Base-by-base conservation (phyloP, 2,888 invertebrate genomes). In the Seira ritae region DNA sequence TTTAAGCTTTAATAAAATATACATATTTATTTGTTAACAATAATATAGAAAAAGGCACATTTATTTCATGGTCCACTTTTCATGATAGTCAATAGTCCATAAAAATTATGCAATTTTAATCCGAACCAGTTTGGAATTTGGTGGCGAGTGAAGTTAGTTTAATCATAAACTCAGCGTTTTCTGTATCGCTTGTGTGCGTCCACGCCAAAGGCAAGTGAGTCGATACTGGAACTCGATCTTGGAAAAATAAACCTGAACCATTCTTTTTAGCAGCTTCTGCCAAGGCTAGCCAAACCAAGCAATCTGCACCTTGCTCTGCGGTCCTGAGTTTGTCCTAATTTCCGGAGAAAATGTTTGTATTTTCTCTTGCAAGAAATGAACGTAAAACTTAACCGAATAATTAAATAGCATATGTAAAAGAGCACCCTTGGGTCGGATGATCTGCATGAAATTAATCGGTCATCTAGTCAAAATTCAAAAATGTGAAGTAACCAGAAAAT, bases 331-430 rank as follows among this genome's bases (percentile, higher is more conserved):
- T 88, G 31, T 90, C 89, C 84, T 86, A 42, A 22, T 91, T 90
- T 80, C 91, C 91, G 89, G 90, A 91, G 86, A 12, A 92, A 88
- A 84, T 92, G 92, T 23, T 89, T 89, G 1, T 89, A 84, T 75
- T 92, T 92, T 0, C 92, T 92, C 46, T 92, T 92, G 20, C 92
- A 92, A 17, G 91, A 90, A 0, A 92, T 91, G 20, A n/a, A n/a
- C n/a, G n/a, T n/a, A n/a, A n/a, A n/a, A n/a, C n/a, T n/a, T n/a
- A n/a, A n/a, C n/a, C n/a, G n/a, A n/a, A n/a, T n/a, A n/a, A n/a
- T n/a, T n/a, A n/a, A n/a, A n/a, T n/a, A n/a, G n/a, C n/a, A n/a
- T n/a, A n/a, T n/a, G n/a, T n/a, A n/a, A 31, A 90, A 90, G 37
- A 92, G 89, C 87, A 91, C 90, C 87, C 92, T 88, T 1, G 91